Evolutionary conservation across 2,113 vertebrate genomes (phyloP), one percentile per base, ranked within the genome.

Genomic region (Sialia sialis): DNA sequence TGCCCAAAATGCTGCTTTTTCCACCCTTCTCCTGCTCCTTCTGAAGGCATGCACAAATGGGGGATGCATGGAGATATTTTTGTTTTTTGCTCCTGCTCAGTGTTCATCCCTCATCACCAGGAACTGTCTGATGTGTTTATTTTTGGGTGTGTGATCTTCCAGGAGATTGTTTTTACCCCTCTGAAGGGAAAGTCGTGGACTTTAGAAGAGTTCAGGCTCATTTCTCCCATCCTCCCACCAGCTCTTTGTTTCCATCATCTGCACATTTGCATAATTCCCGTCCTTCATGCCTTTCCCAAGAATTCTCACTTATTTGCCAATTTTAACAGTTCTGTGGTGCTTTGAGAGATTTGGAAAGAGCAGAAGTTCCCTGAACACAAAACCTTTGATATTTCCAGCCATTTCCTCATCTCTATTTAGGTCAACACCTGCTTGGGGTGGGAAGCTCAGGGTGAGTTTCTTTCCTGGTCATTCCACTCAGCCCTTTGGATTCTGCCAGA

Each of bases 361-460:
- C 76, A 59, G 19, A 84, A 87, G 70, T 87, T 84, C 84, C 81
- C 74, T 52, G 51, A 84, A 55, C 48, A 60, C 84, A 48, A 89
- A 94, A 23, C 78, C 82, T 91, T 90, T 83, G 66, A 41, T 96
- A 90, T 82, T 94, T 90, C n/a, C 70, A 93, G 67, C 54, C 70
- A 15, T 79, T 89, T 72, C 38, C 32, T 91, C 29, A 1, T 34
- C 82, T 90, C 63, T 94, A 58, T 94, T 66, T 85, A 56, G 90
- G 90, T 93, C 92, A 91, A 38, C 83, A 88, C 46, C 79, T 93
- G 92, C 60, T 90, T 94, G 85, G 85, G 74, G 54, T 4, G 0
- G 48, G 38, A 76, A 60, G 77, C 74, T 93, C 87, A 56, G 56
- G 63, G 22, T 34, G 32, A 74, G 38, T 34, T 88, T 29, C 46